Conservation (phyloP, 2,888 invertebrate species). For the Myathropa florea region DNA sequence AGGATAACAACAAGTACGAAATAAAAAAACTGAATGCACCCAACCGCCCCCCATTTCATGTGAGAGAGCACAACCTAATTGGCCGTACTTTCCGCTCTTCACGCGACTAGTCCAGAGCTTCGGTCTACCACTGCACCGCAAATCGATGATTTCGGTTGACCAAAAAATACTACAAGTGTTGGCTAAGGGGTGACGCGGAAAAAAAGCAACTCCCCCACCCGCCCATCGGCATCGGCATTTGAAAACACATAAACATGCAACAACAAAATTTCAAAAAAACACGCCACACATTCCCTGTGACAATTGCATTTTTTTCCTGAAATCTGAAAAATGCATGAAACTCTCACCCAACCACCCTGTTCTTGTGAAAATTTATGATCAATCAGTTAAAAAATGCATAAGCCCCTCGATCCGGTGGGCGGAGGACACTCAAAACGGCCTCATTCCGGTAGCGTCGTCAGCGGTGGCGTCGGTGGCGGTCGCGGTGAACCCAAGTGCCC, state of each 20-base stretch:
- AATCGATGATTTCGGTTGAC: slow-evolving; percentile 70
- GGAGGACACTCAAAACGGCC: slow-evolving; percentile 1
- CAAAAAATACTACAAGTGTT: slow-evolving; percentile 66
- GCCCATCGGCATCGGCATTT: slow-evolving; percentile 59
- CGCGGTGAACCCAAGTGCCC: slow-evolving; percentile 63
- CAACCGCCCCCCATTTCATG: background rate
- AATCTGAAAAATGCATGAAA: background rate
- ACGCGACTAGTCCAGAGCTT: slow-evolving; percentile 57
- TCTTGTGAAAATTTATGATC: slow-evolving; percentile 52
- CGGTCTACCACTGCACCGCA: slow-evolving; percentile 64
- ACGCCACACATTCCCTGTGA: background rate
- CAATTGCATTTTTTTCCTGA: background rate
- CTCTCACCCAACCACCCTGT: background rate
- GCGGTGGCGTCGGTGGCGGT: slow-evolving; percentile 13
- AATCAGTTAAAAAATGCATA: slow-evolving; percentile 44
- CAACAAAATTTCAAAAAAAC: slow-evolving; percentile 52
- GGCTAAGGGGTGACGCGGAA: slow-evolving; percentile 30
- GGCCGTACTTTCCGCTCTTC: slow-evolving; percentile 42
- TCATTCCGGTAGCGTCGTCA: background rate
- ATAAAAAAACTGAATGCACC: background rate
- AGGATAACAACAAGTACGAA: background rate
- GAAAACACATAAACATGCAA: slow-evolving; percentile 56
- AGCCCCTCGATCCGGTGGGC: background rate
- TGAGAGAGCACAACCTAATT: slow-evolving; percentile 49
- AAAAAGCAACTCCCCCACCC: background rate